Base-by-base conservation (phyloP, 1,140 invertebrate species). In the Hycleus phaleratus region DNA sequence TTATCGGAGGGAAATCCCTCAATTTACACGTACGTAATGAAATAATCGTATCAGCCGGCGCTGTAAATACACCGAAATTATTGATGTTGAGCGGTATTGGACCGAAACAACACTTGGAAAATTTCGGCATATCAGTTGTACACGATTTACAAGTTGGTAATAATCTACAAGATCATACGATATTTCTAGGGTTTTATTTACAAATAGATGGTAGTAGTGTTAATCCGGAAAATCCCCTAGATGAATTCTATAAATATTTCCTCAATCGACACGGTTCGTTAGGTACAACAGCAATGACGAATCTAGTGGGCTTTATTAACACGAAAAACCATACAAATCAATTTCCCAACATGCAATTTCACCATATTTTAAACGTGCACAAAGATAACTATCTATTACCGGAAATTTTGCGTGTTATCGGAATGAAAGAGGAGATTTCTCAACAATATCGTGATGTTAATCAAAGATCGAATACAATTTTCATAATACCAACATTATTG, bases 11-110 rank as follows among this genome's bases (percentile, higher is more conserved):
- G 7, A 67, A 67, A 46, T 65, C 67, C 26, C 58, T 75, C 1
- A 63, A 74, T 4, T 11, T 78, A 0, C 70, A 69, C 11, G 81
- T 81, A 2, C 77, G 75, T 40, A 79, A 82, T 61, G 84, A 86
- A 71, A 76, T 85, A 0, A 79, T 88, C 46, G 26, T 88, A 10
- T 82, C 83, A 0, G 81, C 79, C 6, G 87, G 86, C 51, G 75
- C 70, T 53, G 77, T 73, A 52, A 77, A 77, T 40, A 79, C 80
- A 43, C 84, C 86, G 0, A 78, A 85, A 65, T 62, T 90, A 9
- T 63, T 90, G 5, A 85, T 89, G 80, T 65, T 88, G 1, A 87
- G 85, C 18, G 87, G 87, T 10, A 80, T 90, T 39, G 87, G 87
- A 24, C 85, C 85, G 5, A 79, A 77, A 50, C 68, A 81, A 18